These are phyloP conservation scores for Indri indri DNA, from an alignment of 2,113 vertebrate species.

Conservation along the genomic window DNA sequence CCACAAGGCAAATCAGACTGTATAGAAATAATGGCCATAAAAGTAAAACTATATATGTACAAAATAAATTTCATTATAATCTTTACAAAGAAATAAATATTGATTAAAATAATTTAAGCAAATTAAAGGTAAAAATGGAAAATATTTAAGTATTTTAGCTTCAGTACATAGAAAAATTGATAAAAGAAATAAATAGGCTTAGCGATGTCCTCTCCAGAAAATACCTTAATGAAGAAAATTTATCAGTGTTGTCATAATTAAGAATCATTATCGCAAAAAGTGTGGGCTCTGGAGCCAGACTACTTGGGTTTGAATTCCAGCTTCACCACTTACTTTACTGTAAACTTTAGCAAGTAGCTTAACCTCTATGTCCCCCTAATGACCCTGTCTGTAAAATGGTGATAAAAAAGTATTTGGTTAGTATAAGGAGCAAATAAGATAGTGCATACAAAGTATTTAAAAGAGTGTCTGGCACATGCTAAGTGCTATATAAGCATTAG, in stretches of 20 bases:
- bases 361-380: not conserved
- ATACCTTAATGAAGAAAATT: constrained; percentile 40
- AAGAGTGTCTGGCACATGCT: not conserved
- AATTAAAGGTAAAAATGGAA: constrained; percentile 29
- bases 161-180: not conserved
- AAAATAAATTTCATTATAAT: not conserved
- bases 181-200: not conserved
- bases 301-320: not conserved
- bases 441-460: not conserved
- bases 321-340: not conserved
- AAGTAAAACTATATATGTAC: not conserved
- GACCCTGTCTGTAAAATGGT: not conserved
- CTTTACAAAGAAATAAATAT: not conserved
- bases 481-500: not conserved
- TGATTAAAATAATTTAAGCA: constrained; percentile 2
- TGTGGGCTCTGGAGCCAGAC: not conserved
- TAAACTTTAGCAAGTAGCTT: not conserved
- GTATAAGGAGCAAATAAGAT: not conserved
- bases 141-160: not conserved
- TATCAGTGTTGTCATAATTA: not conserved
- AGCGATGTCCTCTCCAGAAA: not conserved
- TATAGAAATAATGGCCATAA: not conserved
- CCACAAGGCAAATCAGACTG: not conserved
- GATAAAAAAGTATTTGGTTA: not conserved
- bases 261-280: constrained; percentile 11